Percentiles rank a stretch among this genome's conserved stretches.
Evolutionary conservation across 2,797 vertebrate species (phyloP).

Genomic region (Enteromius thamalakanensis): DNA sequence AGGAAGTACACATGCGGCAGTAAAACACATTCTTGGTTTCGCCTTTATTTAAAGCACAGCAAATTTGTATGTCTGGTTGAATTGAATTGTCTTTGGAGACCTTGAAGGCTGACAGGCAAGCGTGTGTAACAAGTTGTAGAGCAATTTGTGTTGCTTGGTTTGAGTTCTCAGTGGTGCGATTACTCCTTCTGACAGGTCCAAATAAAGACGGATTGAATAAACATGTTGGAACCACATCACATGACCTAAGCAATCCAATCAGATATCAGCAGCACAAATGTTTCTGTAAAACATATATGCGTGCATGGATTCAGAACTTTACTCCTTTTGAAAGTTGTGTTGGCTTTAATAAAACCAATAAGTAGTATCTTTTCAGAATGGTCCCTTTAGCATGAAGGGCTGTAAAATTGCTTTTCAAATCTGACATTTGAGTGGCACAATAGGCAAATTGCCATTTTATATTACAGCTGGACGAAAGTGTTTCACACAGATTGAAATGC

Average conservation of each 20-base stretch:
- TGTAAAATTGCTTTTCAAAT: conserved; percentile 46
- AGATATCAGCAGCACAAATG: not conserved
- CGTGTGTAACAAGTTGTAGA: conserved; percentile 59
- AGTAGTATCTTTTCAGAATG: conserved; percentile 14
- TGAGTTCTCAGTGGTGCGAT: conserved; percentile 61
- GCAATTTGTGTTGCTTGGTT: conserved; percentile 67
- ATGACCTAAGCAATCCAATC: conserved; percentile 41
- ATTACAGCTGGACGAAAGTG: conserved; percentile 36
- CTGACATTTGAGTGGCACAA: conserved; percentile 43
- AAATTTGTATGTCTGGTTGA: conserved; percentile 55
- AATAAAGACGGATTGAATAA: conserved; percentile 78
- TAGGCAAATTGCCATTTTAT: conserved; percentile 41
- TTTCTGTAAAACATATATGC: not conserved
- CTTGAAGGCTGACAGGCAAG: conserved; percentile 64
- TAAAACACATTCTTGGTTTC: conserved; percentile 34
- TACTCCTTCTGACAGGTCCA: conserved; percentile 65
- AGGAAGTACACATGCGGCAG: not conserved
- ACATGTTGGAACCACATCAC: conserved; percentile 68
- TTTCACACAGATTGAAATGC: conserved; percentile 47
- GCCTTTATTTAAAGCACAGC: conserved; percentile 50
- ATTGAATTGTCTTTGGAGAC: conserved; percentile 64
- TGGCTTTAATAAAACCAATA: conserved; percentile 19
- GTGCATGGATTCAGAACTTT: not conserved
- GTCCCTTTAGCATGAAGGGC: conserved; percentile 14
- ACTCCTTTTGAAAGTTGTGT: conserved; percentile 3